Evolutionary conservation across 2,888 invertebrate genomes (phyloP).

Genomic region (Unio pictorum): DNA sequence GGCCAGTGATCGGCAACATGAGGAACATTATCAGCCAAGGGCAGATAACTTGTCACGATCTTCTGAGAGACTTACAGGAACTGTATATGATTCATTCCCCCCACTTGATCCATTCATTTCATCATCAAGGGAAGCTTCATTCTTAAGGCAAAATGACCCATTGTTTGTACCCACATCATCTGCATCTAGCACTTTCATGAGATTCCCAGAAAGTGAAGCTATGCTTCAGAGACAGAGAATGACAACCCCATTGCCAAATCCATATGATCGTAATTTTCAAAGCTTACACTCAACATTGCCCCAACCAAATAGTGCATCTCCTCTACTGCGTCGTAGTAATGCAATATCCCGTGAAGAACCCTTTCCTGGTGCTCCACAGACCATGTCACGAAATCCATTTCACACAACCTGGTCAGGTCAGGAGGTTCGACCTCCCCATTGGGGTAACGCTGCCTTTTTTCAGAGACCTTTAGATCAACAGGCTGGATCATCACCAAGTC

Average conservation of each 20-base stretch:
- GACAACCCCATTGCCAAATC: constrained; percentile 50
- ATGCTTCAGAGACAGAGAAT: constrained; percentile 59
- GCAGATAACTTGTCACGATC: constrained; percentile 30
- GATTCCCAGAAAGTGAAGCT: constrained; percentile 59
- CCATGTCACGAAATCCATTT: constrained; percentile 62
- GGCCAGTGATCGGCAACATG: constrained; percentile 47
- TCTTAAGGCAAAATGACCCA: constrained; percentile 35
- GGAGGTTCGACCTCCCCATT: constrained; percentile 60
- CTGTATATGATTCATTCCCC: constrained; percentile 27
- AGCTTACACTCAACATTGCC: constrained; percentile 52
- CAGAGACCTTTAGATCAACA: constrained; percentile 52
- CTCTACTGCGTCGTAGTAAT: constrained; percentile 47
- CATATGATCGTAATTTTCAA: constrained; percentile 49
- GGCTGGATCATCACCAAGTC: constrained; percentile 49
- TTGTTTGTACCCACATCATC: constrained; percentile 26
- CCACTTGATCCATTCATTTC: constrained; percentile 34
- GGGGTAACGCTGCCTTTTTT: constrained; percentile 58
- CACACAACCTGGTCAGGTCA: constrained; percentile 60
- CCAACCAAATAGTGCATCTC: constrained; percentile 44
- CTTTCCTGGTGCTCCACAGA: constrained; percentile 51
- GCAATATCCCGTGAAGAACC: constrained; percentile 58
- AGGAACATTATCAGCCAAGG: constrained; percentile 39
- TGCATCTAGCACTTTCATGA: constrained; percentile 45
- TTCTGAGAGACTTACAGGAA: constrained; percentile 41
- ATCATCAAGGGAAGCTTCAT: constrained; percentile 28